Evolutionary conservation across 2,888 invertebrate species (phyloP).

Genomic region (Helicoverpa assulta): DNA sequence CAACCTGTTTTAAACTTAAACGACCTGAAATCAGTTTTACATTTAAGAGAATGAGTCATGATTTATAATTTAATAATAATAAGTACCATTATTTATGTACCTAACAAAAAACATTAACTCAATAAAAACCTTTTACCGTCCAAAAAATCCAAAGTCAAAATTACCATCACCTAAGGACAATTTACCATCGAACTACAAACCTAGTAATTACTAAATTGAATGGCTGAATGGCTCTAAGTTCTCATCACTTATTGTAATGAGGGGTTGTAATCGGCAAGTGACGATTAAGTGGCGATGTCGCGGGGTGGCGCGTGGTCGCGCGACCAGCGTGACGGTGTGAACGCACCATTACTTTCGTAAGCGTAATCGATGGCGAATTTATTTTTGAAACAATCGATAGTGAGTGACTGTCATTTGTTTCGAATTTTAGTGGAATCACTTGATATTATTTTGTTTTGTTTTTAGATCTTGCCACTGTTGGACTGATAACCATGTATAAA

Average conservation of each 20-base stretch:
- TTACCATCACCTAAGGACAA: slow-evolving; percentile 70
- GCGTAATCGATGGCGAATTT: slow-evolving; percentile 75
- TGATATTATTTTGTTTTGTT: slow-evolving; percentile 4
- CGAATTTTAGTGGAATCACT: slow-evolving; percentile 3
- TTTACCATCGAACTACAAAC: slow-evolving; percentile 69
- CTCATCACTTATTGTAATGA: slow-evolving; percentile 89
- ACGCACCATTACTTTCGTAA: slow-evolving; percentile 83
- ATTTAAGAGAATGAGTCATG: too few species aligned
- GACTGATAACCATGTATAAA: too few species aligned
- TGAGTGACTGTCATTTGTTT: slow-evolving; percentile 21
- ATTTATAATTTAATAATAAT: too few species aligned
- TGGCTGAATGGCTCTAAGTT: slow-evolving; percentile 86
- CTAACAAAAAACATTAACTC: slow-evolving; percentile 16
- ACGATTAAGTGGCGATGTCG: slow-evolving; percentile 84
- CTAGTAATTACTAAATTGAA: slow-evolving; percentile 89
- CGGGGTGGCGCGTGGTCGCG: slow-evolving; percentile 74
- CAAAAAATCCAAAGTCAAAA: slow-evolving; percentile 59
- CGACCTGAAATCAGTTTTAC: too few species aligned
- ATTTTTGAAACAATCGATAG: slow-evolving; percentile 72
- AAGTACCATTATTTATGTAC: background rate
- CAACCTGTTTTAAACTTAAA: too few species aligned
- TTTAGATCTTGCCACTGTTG: background rate
- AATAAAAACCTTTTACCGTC: slow-evolving; percentile 1
- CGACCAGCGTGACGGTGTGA: slow-evolving; percentile 74
- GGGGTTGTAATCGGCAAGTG: slow-evolving; percentile 82